A percentile compares a stretch with the other conserved stretches of the same genome.
These are phyloP conservation scores for Enhydra lutris DNA, from an alignment of 2,113 vertebrate species.

Conservation along the genomic window DNA sequence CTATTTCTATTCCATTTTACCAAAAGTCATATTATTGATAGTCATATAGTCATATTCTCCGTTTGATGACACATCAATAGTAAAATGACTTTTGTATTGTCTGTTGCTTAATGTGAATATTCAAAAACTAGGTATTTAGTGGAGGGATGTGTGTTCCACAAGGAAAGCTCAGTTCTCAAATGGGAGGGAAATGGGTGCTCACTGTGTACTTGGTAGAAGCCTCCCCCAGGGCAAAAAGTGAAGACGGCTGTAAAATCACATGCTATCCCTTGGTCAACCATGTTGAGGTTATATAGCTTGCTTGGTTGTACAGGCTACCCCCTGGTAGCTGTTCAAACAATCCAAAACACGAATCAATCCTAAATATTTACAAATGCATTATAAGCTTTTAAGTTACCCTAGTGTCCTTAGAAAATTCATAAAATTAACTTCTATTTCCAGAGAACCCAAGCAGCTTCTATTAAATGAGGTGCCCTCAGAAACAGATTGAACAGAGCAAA, in stretches of 20 bases:
- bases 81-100: constrained; percentile 59
- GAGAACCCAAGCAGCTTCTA: neutral
- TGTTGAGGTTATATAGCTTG: neutral
- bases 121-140: constrained; percentile 25
- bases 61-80: constrained; percentile 54
- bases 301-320: neutral
- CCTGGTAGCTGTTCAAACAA: neutral
- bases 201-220: neutral
- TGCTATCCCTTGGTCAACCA: neutral
- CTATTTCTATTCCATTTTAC: constrained; percentile 32
- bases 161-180: constrained; percentile 7
- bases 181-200: neutral
- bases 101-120: constrained; percentile 42
- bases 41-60: constrained; percentile 9
- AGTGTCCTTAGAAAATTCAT: neutral
- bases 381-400: neutral
- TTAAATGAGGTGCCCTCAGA: neutral
- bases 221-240: neutral
- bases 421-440: constrained; percentile 23
- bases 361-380: constrained; percentile 16
- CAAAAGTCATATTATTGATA: constrained; percentile 53
- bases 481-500: neutral
- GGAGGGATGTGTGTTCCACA: neutral
- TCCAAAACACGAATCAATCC: neutral
- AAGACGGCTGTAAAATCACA: neutral